Evolutionary conservation across 2,888 invertebrate species (phyloP).

Genomic region (Spialia ferax): DNA sequence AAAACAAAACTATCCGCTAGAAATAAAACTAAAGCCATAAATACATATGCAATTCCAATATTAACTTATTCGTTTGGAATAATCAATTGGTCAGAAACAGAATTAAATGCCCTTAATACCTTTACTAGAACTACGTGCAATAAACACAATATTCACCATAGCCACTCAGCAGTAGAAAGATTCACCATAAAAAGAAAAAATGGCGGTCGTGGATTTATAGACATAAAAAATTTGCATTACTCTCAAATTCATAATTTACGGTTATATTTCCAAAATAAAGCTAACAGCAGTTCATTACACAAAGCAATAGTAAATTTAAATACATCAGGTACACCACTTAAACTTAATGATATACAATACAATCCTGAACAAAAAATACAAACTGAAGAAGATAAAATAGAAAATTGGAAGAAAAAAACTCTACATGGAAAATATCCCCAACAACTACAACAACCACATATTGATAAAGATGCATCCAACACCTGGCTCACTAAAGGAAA

Average conservation of each 20-base stretch:
- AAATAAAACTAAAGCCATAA: neutral
- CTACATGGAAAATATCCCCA: neutral
- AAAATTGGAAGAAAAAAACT: neutral
- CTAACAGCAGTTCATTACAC: neutral
- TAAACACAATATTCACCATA: neutral
- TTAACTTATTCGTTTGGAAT: neutral
- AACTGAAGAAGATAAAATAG: neutral
- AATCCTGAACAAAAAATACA: neutral
- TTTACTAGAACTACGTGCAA: neutral
- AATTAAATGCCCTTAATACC: neutral
- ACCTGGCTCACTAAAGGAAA: constrained; percentile 1
- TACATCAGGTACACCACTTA: constrained; percentile 3
- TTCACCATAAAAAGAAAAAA: constrained; percentile 1
- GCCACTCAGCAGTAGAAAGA: neutral
- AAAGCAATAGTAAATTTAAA: neutral
- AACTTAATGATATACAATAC: neutral
- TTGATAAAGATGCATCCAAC: constrained; percentile 1
- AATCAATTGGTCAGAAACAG: neutral
- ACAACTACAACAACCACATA: constrained; percentile 5
- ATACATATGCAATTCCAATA: neutral
- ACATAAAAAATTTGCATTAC: neutral
- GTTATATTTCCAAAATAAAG: neutral
- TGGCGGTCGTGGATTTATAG: neutral
- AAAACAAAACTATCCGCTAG: neutral
- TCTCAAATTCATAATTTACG: neutral